phyloP scores from a whole-genome alignment of 1,140 invertebrate species.

The Drosophila sp. region DNA sequence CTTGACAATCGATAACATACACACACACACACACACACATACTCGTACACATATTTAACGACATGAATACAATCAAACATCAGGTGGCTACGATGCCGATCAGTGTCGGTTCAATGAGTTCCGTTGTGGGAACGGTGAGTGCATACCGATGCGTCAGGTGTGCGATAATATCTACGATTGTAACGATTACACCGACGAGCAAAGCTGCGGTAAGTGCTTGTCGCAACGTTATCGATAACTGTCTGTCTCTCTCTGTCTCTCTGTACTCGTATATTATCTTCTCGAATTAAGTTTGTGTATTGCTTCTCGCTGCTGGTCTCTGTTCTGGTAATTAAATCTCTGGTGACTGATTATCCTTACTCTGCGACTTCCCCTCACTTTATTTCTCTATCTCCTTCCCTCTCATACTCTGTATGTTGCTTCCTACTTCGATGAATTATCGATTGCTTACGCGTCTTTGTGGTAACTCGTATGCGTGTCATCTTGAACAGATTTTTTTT shows the following conservation, averaged over 20 bases:
- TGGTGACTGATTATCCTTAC: conserved; percentile 23
- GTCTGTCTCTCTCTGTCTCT: conserved; percentile 13
- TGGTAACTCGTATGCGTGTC: conserved; percentile 49
- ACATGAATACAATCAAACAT: conserved; percentile 23
- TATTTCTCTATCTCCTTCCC: conserved; percentile 26
- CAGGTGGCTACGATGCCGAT: conserved; percentile 66
- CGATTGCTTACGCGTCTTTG: conserved; percentile 29
- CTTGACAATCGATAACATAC: conserved; percentile 22
- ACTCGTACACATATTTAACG: conserved; percentile 16
- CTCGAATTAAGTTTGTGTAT: conserved; percentile 21
- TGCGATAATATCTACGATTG: conserved; percentile 90
- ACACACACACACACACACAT: conserved; percentile 7
- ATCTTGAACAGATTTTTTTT: conserved; percentile 49
- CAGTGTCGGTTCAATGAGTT: conserved; percentile 86
- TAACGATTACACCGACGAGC: conserved; percentile 89
- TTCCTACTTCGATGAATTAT: conserved; percentile 17
- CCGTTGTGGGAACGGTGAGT: conserved; percentile 88
- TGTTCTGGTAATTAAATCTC: conserved; percentile 15
- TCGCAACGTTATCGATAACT: conserved; percentile 40
- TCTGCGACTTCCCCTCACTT: neutral
- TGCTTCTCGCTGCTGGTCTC: conserved; percentile 32
- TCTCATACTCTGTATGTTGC: conserved; percentile 22
- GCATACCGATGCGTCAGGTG: conserved; percentile 87
- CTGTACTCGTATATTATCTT: neutral
- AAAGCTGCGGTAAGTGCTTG: conserved; percentile 89